Base-by-base conservation (phyloP, 1,140 invertebrate species). In the Forficula auricularia region DNA sequence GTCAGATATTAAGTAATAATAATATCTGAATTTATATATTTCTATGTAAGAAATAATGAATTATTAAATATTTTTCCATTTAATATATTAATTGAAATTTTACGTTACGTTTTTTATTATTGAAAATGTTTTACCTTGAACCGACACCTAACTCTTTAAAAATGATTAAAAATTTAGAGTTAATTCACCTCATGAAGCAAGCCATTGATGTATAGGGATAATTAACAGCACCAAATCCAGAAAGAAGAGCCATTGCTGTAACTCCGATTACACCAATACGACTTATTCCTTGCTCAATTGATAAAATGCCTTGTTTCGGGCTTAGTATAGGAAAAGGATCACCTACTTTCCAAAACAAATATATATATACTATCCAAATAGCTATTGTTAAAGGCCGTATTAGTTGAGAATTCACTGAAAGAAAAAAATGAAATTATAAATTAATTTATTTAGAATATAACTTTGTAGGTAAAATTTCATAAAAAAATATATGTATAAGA, bases 181-280 rank as follows among this genome's bases (percentile, higher is more conserved):
- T 27, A 41, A 14, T 38, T 47, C 69, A 86, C 76, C 87, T 79
- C 67, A 97, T 92, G 64, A 99, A 99, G 58, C 91, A 92, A 38
- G 89, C 77, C 94, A 99, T 98, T 19, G 89, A 98, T 3, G 91
- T 94, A 58, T 99, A 99, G 0, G 96, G 96, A 65, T 95, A 98
- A 65, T 98, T 99, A 8, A 99, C 95, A 50, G 96, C 96, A 79
- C 96, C 95, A 71, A 99, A 99, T 18, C 96, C 95, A 8, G 95
- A 98, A 1, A 99, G 65, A 27, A 98, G 65, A 1, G 95, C 95
- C 92, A 99, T 99, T 2, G 98, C 83, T 12, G 96, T 99, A 0
- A 99, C 96, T n/a, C 92, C 92, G 55, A 97, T 91, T 3, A 97
- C 87, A 38, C 92, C 91, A 51, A 97, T 79, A 58, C 96, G 64